Evolutionary conservation across 2,888 invertebrate genomes (phyloP).

Genomic region (Octonoba sinensis): DNA sequence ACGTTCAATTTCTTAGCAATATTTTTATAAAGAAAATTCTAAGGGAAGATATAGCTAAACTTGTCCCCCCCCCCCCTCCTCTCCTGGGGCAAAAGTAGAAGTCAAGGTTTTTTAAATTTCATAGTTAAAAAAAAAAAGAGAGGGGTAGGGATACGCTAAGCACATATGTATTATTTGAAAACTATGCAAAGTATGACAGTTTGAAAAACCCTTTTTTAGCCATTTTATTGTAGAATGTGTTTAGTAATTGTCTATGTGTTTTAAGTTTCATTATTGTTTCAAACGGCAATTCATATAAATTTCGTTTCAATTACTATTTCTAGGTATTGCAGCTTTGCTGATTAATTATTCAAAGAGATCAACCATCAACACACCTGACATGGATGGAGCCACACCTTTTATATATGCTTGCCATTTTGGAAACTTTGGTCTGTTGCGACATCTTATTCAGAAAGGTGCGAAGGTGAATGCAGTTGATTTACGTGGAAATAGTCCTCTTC

Average conservation of each 20-base stretch:
- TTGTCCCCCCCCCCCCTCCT: too few relatives aligned
- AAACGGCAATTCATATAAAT: neutral
- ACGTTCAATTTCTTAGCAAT: too few relatives aligned
- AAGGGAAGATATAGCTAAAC: too few relatives aligned
- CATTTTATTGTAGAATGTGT: neutral
- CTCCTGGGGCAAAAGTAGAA: too few relatives aligned
- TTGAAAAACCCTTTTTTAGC: too few relatives aligned
- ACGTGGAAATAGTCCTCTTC: slow-evolving; percentile 23
- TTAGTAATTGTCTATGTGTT: neutral
- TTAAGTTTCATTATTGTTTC: neutral
- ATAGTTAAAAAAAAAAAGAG: too few relatives aligned
- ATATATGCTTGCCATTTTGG: slow-evolving; percentile 24
- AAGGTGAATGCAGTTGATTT: slow-evolving; percentile 17
- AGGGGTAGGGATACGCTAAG: too few relatives aligned
- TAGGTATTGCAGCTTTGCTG: slow-evolving; percentile 22
- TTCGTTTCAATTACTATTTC: neutral
- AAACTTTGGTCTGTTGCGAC: neutral
- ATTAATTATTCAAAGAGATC: neutral
- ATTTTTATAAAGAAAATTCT: too few relatives aligned
- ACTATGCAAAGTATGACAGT: neutral
- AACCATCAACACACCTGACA: slow-evolving; percentile 11
- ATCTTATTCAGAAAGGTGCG: slow-evolving; percentile 18
- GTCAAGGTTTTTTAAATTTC: too few relatives aligned
- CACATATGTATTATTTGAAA: neutral
- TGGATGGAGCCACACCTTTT: slow-evolving; percentile 16